These are phyloP conservation scores for Agrilus planipennis DNA, from an alignment of 1,140 invertebrate species.

Conservation along the genomic window DNA sequence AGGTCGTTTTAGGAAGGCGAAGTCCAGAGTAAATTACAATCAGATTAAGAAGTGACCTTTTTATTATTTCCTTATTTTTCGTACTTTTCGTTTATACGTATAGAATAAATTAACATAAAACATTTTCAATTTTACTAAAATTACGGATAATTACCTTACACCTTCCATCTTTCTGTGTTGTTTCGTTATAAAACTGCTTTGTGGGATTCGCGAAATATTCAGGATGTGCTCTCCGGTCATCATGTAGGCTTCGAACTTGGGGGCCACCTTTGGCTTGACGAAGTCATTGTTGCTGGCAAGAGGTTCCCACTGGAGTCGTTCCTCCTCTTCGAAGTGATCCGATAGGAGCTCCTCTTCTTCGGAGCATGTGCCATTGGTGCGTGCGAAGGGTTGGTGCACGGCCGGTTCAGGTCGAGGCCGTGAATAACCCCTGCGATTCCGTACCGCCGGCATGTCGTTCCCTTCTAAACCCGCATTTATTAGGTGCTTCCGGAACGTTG, in stretches of 20 bases:
- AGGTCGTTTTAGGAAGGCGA: too few species aligned
- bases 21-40: too few species aligned
- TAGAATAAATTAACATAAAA: too few species aligned
- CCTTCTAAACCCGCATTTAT: slow-evolving; percentile 40
- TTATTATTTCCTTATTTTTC: too few species aligned
- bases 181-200: slow-evolving; percentile 48
- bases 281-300: slow-evolving; percentile 32
- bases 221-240: slow-evolving; percentile 95
- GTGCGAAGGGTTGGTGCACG: slow-evolving; percentile 19
- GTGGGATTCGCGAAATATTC: slow-evolving; percentile 70
- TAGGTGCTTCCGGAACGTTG: slow-evolving; percentile 61
- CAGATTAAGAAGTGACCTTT: too few species aligned
- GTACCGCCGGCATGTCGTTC: slow-evolving; percentile 8
- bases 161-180: slow-evolving; percentile 49
- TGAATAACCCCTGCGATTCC: slow-evolving; percentile 4
- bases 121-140: too few species aligned
- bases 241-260: slow-evolving; percentile 82
- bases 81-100: too few species aligned
- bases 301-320: slow-evolving; percentile 43
- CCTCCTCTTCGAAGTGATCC: slow-evolving; percentile 33
- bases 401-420: slow-evolving; percentile 14
- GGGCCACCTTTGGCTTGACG: slow-evolving; percentile 23
- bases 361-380: slow-evolving; percentile 7
- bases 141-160: too few species aligned
- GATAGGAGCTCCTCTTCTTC: slow-evolving; percentile 36